phyloP scores from a whole-genome alignment of 1,140 invertebrate genomes.

The Macrosteles quadrilineatus region DNA sequence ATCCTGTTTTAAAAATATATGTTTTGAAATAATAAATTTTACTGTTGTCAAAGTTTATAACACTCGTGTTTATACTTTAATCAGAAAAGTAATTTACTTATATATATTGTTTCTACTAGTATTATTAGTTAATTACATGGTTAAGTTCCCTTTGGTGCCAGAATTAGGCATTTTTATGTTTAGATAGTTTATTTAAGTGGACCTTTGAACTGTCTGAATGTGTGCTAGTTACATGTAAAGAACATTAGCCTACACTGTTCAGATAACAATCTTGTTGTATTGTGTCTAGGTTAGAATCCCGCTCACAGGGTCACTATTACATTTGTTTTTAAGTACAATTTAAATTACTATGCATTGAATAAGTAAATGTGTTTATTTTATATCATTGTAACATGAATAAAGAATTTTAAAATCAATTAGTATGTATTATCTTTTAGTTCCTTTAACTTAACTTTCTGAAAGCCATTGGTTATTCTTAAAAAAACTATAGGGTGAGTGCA shows the following conservation, averaged over 20 bases:
- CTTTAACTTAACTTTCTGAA: too few species aligned
- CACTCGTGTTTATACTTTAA: not conserved
- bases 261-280: conserved; percentile 11
- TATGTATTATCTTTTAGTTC: not conserved
- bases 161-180: not conserved
- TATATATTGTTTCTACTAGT: conserved; percentile 7
- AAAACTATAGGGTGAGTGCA: too few species aligned
- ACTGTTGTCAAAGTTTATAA: not conserved
- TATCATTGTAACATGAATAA: conserved; percentile 8
- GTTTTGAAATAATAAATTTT: not conserved
- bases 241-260: not conserved
- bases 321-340: not conserved
- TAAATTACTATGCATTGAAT: not conserved
- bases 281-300: conserved; percentile 11
- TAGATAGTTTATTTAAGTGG: not conserved
- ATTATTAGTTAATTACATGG: conserved; percentile 8
- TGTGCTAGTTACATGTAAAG: conserved; percentile 9
- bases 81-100: conserved; percentile 7
- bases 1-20: not conserved
- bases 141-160: not conserved
- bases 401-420: not conserved
- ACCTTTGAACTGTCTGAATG: not conserved
- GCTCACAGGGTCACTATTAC: not conserved
- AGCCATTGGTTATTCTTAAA: too few species aligned
- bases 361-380: conserved; percentile 22